Evolutionary conservation across 2,888 invertebrate species (phyloP), one percentile per base, ranked within the genome.

Genomic region (Caenorhabditis macrosperma): DNA sequence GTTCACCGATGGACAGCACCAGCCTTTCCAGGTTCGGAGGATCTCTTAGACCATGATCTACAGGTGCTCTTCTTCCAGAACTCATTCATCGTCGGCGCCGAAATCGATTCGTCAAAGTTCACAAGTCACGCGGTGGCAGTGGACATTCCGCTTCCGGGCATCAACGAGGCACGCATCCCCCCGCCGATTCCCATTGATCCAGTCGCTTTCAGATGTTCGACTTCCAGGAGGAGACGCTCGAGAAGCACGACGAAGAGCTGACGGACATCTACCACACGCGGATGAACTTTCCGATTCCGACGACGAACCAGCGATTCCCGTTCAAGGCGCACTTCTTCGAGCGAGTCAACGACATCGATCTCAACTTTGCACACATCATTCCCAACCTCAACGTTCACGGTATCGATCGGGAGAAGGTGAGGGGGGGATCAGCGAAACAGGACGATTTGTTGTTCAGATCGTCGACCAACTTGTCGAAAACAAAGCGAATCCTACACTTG

Each of bases 251-350:
- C 74, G 82, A 80, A 54, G 84, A 81, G 26, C 63, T 81, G 20
- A 78, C 78, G 38, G 84, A 84, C 41, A 81, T 84, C 59, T 84
- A 74, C 63, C 84, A 84, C 66, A 80, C 84, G 17, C 78, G 84
- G 57, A 78, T 84, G 78, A 84, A 82, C 44, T 78, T 84, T 12
- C 84, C 84, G 12, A 84, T 84, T 61, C 84, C 84, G 0, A 81
- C 82, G 0, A 82, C 84, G 22, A 82, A 84, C 64, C 82, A 82
- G 50, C 55, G 84, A 22, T 81, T 84, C 26, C 84, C 84, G 28
- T 78, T 84, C 64, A 84, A 82, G 59, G 80, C 80, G 54, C 84
- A 84, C 66, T 84, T 84, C 66, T 84, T 84, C 75, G 84, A 84
- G 64, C 52, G 84, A 63, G 48, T 69, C 44, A 84, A 84, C 64